Base-by-base conservation (phyloP, 2,113 vertebrate genomes). In the Anguilla japonica region DNA sequence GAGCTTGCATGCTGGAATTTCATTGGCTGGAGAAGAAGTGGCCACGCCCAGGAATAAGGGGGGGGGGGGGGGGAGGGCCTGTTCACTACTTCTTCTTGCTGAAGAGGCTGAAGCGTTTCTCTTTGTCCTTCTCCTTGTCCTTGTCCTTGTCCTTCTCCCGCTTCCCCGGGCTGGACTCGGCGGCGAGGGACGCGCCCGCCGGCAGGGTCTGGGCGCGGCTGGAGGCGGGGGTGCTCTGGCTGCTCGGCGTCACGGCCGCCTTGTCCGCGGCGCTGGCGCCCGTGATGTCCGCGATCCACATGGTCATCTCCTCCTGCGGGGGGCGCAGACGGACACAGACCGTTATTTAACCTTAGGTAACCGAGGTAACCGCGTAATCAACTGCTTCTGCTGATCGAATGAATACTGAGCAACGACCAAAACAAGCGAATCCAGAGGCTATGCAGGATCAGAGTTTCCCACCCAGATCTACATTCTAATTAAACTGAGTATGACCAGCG, bases 21-120 rank as follows among this genome's bases (percentile, higher is more conserved):
- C 96, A 96, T 96, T 95, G 95, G 92, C 96, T 94, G 91, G 94
- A 93, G 94, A 94, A 95, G 94, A 96, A 95, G 82, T 67, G 63
- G 53, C 63, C 53, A 87, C 50, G 8, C 60, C 71, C 71, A 75
- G 63, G 22, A 22, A 34, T 34, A 1, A 1, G 34, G 34, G 34
- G 34, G 34, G 93, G 92, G 50, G 85, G 88, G n/a, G 89, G 60
- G 88, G 92, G 26, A 82, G 86, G 46, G 79, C 83, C 75, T 89
- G 90, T 90, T 97, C 96, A 97, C 97, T 96, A 97, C 89, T 99
- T 99, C 95, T 99, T 99, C 94, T 99, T 99, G 94, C 98, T 97
- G 93, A 99, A 99, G 89, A 99, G 96, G 91, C 97, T 99, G 95
- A 99, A 99, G 90, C 98, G 96, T 91, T 99, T 99, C 94, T 99